Evolutionary conservation across 2,888 invertebrate species (phyloP).

Genomic region (Julus scanicus): DNA sequence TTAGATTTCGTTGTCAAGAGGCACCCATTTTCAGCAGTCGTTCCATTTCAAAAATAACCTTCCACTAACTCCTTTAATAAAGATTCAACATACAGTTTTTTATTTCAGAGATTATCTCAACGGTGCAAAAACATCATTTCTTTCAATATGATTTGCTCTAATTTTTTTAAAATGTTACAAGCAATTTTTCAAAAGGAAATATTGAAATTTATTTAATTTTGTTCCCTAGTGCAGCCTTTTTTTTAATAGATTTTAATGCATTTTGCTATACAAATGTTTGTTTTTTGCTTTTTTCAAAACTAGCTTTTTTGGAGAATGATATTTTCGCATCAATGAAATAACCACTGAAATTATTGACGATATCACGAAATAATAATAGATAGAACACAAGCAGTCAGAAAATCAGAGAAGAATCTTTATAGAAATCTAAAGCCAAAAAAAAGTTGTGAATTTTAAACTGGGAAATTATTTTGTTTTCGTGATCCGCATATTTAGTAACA

Average conservation of each 20-base stretch:
- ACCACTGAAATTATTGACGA: background rate
- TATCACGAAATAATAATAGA: no score
- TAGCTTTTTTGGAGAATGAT: background rate
- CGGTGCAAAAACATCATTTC: slow-evolving; percentile 2
- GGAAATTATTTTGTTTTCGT: background rate
- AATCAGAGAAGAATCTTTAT: no score
- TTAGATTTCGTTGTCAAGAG: slow-evolving; percentile 26
- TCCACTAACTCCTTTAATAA: slow-evolving; percentile 1
- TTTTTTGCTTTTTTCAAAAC: no score
- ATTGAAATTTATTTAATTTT: no score
- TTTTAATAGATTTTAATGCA: no score
- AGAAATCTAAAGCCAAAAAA: no score
- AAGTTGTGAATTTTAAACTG: no score
- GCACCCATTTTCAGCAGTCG: slow-evolving; percentile 33
- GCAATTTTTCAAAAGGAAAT: no score
- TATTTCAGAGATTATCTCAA: slow-evolving; percentile 1
- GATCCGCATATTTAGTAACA: background rate
- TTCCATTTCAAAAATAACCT: slow-evolving; percentile 11
- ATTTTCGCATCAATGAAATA: background rate
- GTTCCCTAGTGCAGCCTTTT: no score
- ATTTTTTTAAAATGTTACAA: background rate
- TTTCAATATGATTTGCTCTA: background rate
- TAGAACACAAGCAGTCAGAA: no score
- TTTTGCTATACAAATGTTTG: no score
- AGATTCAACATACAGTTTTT: background rate